These are phyloP conservation scores for Hestina assimilis DNA, from an alignment of 1,140 invertebrate species.

Conservation along the genomic window DNA sequence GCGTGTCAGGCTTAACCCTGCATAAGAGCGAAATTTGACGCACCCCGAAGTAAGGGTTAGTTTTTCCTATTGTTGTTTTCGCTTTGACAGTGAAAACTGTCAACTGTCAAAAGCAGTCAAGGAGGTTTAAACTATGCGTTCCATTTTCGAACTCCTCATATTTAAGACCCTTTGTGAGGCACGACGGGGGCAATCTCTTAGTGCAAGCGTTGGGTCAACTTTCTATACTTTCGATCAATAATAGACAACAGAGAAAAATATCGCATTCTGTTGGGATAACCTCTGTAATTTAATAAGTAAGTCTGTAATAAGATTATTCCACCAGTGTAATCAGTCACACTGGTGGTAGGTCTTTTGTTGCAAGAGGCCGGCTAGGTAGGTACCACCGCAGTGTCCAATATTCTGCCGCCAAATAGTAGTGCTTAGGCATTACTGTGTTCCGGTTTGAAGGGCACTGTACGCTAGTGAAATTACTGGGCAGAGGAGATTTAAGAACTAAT, in stretches of 20 bases:
- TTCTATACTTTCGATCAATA: too few relatives aligned
- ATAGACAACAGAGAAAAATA: too few relatives aligned
- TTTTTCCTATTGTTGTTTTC: conserved; percentile 53
- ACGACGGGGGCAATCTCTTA: conserved; percentile 10
- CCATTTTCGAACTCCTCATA: conserved; percentile 63
- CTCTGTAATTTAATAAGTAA: not conserved
- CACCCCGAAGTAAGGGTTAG: conserved; percentile 54
- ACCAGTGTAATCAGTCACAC: too few relatives aligned
- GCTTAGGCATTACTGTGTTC: too few relatives aligned
- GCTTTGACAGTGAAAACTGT: conserved; percentile 72
- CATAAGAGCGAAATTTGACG: conserved; percentile 57
- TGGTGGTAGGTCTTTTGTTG: too few relatives aligned
- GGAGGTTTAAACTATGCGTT: conserved; percentile 74
- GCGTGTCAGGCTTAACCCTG: conserved; percentile 57
- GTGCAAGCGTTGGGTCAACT: not conserved
- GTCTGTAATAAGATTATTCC: too few relatives aligned
- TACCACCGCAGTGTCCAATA: too few relatives aligned
- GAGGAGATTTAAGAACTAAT: too few relatives aligned
- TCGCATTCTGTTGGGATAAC: not conserved
- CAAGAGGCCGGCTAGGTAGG: too few relatives aligned
- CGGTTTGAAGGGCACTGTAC: too few relatives aligned
- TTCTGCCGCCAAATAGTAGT: too few relatives aligned
- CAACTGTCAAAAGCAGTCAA: conserved; percentile 75
- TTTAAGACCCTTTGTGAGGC: conserved; percentile 36
- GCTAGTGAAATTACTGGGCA: too few relatives aligned